A percentile compares a stretch with the other conserved stretches of the same genome.
Evolutionary conservation across 2,797 vertebrate genomes (phyloP).

Genomic region (Labeo calbasu): DNA sequence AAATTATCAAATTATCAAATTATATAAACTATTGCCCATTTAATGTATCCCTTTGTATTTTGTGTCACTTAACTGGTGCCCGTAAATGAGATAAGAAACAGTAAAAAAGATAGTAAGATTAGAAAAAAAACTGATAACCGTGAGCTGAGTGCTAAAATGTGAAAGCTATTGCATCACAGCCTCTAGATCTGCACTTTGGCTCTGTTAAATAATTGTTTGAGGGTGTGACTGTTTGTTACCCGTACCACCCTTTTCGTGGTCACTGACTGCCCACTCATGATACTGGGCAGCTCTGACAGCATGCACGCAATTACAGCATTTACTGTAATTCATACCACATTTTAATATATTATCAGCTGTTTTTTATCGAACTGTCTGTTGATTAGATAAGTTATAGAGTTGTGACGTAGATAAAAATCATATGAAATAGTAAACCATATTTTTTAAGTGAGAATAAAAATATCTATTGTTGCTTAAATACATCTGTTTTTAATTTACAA

Average conservation of each 20-base stretch:
- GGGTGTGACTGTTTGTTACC: slow-evolving; percentile 36
- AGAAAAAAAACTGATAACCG: neutral
- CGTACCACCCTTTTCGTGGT: slow-evolving; percentile 54
- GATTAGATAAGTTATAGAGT: neutral
- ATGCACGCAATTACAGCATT: slow-evolving; percentile 3
- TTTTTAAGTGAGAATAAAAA: neutral
- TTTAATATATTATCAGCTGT: neutral
- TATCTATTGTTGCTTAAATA: slow-evolving; percentile 1
- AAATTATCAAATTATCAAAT: neutral
- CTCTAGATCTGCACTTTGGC: slow-evolving; percentile 25
- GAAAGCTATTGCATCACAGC: slow-evolving; percentile 1
- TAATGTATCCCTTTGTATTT: neutral
- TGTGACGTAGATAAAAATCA: neutral
- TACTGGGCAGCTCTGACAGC: slow-evolving; percentile 34
- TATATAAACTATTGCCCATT: neutral
- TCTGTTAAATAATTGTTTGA: slow-evolving; percentile 27
- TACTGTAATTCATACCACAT: slow-evolving; percentile 6
- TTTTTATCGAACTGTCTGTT: neutral
- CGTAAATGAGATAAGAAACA: slow-evolving; percentile 16
- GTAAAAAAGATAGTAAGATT: slow-evolving; percentile 7
- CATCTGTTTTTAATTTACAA: slow-evolving; percentile 31
- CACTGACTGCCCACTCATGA: slow-evolving; percentile 17
- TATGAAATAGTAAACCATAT: neutral
- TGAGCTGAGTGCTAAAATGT: neutral
- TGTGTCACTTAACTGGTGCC: neutral